Evolutionary conservation across 1,140 invertebrate genomes (phyloP), one percentile per base, ranked within the genome.

Genomic region (Ridgeia piscesae): DNA sequence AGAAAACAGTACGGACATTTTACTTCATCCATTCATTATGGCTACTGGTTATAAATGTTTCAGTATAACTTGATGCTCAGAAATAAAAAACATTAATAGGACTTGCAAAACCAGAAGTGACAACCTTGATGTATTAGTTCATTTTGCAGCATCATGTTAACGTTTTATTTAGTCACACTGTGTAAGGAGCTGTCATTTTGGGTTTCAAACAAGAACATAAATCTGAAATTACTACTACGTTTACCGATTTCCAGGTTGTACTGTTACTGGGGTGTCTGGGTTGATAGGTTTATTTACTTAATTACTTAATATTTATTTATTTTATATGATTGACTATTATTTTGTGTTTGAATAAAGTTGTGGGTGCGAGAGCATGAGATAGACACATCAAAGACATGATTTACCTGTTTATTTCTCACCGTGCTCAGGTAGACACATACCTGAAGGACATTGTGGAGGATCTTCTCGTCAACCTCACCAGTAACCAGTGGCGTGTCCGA

Each of bases 401-500:
- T 42, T 42, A 42, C 11, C 4, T 42, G 11, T 42, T 42, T 42
- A 77, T 77, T 2, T 77, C 11, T 77, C 27, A 17, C 58, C 17
- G 4, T 77, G 58, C 21, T 90, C 89, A 98, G 97, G 96, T 98
- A 0, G 98, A 99, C 95, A 97, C 97, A 94, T 99, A 98, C 95
- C 97, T 98, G 94, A 97, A 98, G 95, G 97, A 98, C 95, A 99
- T 99, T 93, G 95, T 99, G 42, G 96, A 97, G 88, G 98, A 99
- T 96, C 94, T 99, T 33, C 96, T 97, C 17, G 96, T 96, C 27
- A 98, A 99, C 96, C 95, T 99, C 90, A 98, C 98, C 0, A 97
- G 97, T 92, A 97, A 97, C 91, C 97, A 98, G 95, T 99, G 98
- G 98, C 96, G 98, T 91, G 97, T 99, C 6, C 97, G 98, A 92